phyloP scores from a whole-genome alignment of 2,888 invertebrate species.

The Pemphredon lugubris region DNA sequence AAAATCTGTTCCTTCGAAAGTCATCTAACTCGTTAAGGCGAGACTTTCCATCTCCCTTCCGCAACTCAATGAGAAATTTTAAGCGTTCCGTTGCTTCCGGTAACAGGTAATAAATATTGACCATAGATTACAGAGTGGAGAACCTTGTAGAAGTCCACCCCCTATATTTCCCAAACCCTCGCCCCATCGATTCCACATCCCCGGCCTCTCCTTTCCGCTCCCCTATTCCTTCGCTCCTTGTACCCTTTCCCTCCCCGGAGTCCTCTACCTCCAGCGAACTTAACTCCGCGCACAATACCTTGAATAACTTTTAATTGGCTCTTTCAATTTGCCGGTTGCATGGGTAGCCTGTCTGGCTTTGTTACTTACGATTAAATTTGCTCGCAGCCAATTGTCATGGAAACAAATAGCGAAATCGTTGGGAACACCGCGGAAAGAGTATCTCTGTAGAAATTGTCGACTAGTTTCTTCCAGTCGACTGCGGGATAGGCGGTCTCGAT shows the following conservation, averaged over 20 bases:
- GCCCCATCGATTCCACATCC: conserved; percentile 22
- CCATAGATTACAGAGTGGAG: conserved; percentile 14
- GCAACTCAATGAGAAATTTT: too few species aligned
- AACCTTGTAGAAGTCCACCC: conserved; percentile 6
- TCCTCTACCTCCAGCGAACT: conserved; percentile 22
- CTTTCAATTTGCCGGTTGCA: conserved; percentile 66
- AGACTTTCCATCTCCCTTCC: too few species aligned
- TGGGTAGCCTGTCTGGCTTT: conserved; percentile 50
- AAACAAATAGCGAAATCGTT: conserved; percentile 42
- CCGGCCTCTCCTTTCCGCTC: background rate
- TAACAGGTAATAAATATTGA: conserved; percentile 28
- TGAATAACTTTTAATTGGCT: conserved; percentile 74
- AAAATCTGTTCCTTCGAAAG: too few species aligned
- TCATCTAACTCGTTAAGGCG: too few species aligned
- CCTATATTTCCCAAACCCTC: conserved; percentile 16
- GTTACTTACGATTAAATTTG: conserved; percentile 62
- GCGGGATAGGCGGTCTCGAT: too few species aligned
- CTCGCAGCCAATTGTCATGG: conserved; percentile 42
- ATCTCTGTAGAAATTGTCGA: too few species aligned
- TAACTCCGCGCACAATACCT: conserved; percentile 31
- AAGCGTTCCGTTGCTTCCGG: too few species aligned
- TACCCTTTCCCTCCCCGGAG: background rate
- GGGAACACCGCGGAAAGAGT: conserved; percentile 3
- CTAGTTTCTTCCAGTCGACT: too few species aligned
- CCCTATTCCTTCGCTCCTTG: too few species aligned